Evolutionary conservation across 2,888 invertebrate species (phyloP).

Genomic region (Ptychoptera albimana): DNA sequence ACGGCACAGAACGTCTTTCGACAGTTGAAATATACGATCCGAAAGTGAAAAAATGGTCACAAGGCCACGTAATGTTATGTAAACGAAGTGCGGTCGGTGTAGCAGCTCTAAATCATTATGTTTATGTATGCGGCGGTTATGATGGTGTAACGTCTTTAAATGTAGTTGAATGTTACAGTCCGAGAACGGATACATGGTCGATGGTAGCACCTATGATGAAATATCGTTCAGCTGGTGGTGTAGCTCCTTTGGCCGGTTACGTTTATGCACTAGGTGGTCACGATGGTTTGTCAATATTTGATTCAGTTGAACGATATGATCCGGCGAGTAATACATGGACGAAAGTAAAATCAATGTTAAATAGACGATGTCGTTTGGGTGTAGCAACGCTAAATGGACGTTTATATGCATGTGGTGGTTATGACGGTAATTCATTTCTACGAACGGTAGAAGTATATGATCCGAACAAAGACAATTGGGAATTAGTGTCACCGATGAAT

Average conservation of each 20-base stretch:
- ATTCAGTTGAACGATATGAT: conserved; percentile 71
- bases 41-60: conserved; percentile 51
- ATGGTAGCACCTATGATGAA: conserved; percentile 38
- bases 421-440: conserved; percentile 70
- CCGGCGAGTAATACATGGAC: conserved; percentile 57
- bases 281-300: conserved; percentile 75
- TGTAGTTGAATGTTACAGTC: conserved; percentile 65
- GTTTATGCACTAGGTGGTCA: conserved; percentile 77
- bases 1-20: conserved; percentile 63
- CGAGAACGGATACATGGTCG: conserved; percentile 55
- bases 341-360: conserved; percentile 61
- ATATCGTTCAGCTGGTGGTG: conserved; percentile 49
- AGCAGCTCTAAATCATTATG: conserved; percentile 57
- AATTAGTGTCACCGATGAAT: conserved; percentile 62
- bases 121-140: conserved; percentile 75
- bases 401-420: conserved; percentile 71
- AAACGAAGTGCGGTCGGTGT: conserved; percentile 71
- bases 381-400: conserved; percentile 68
- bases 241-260: conserved; percentile 46
- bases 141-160: conserved; percentile 70
- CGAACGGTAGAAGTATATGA: conserved; percentile 70
- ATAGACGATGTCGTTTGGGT: conserved; percentile 66
- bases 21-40: conserved; percentile 78
- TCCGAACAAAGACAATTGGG: conserved; percentile 60
- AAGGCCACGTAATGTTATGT: conserved; percentile 64